Evolutionary conservation across 2,113 vertebrate genomes (phyloP).

Genomic region (Macquaria australasica): DNA sequence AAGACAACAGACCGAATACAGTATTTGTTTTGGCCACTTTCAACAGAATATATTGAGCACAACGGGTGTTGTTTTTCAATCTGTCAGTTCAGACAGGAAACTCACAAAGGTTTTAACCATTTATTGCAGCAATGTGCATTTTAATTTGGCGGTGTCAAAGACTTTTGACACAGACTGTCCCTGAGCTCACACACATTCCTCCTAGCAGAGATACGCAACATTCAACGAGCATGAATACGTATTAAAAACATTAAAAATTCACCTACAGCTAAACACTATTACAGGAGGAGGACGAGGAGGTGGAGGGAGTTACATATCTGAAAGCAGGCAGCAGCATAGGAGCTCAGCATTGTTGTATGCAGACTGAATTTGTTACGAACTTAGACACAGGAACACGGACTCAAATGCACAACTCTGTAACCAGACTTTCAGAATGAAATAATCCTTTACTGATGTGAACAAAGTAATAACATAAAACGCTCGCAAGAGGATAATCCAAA

Average conservation of each 20-base stretch:
- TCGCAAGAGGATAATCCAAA: no score
- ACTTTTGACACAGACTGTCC: neutral
- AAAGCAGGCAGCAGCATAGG: neutral
- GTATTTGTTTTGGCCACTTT: no score
- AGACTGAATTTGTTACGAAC: no score
- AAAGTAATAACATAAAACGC: no score
- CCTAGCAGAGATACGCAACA: neutral
- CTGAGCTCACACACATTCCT: neutral
- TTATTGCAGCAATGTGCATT: neutral
- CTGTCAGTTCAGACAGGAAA: neutral
- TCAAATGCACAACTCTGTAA: no score
- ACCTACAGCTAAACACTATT: neutral
- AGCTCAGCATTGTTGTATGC: no score
- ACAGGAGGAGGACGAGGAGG: no score
- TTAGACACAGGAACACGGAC: no score
- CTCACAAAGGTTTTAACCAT: neutral
- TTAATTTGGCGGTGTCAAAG: neutral
- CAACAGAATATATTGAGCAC: no score
- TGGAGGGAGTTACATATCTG: neutral
- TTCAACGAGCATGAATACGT: neutral
- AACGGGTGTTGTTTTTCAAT: neutral
- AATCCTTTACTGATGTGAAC: no score
- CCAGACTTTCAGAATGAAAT: no score
- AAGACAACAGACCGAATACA: no score
- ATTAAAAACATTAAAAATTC: neutral